Evolutionary conservation across 2,113 vertebrate genomes (phyloP).

Genomic region (Heteronetta atricapilla): DNA sequence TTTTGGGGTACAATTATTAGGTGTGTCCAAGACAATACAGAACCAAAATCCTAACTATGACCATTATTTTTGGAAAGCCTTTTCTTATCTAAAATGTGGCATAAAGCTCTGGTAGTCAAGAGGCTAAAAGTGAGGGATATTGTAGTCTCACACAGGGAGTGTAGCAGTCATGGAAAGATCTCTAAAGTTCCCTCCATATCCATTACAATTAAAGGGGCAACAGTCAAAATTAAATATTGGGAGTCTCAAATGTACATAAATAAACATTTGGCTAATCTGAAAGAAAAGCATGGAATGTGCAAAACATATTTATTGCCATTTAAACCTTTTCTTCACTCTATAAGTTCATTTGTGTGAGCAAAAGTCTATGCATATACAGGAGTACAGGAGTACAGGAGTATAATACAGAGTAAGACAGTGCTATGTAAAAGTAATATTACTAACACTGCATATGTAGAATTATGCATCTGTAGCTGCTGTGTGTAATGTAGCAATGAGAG

Average conservation of each 20-base stretch:
- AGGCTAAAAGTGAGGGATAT: neutral
- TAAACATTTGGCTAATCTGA: neutral
- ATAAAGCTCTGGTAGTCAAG: neutral
- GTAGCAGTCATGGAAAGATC: neutral
- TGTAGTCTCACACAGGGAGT: neutral
- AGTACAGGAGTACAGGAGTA: neutral
- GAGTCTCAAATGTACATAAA: neutral
- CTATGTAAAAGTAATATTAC: fast-evolving
- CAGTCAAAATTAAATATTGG: neutral
- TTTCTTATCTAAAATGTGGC: neutral
- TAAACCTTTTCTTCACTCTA: neutral
- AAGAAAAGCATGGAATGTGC: neutral
- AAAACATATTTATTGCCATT: neutral
- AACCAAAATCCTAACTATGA: neutral
- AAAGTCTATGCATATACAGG: fast-evolving
- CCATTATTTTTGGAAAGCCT: neutral
- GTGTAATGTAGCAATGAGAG: neutral
- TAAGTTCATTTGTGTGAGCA: neutral
- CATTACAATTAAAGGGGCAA: neutral
- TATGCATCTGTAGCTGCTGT: neutral
- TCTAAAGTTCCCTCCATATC: neutral
- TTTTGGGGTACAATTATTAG: neutral
- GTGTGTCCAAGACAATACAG: neutral
- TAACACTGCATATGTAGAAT: neutral
- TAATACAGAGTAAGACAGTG: fast-evolving